Conservation (phyloP, 2,888 invertebrate species). For the Augochlorella aurata region DNA sequence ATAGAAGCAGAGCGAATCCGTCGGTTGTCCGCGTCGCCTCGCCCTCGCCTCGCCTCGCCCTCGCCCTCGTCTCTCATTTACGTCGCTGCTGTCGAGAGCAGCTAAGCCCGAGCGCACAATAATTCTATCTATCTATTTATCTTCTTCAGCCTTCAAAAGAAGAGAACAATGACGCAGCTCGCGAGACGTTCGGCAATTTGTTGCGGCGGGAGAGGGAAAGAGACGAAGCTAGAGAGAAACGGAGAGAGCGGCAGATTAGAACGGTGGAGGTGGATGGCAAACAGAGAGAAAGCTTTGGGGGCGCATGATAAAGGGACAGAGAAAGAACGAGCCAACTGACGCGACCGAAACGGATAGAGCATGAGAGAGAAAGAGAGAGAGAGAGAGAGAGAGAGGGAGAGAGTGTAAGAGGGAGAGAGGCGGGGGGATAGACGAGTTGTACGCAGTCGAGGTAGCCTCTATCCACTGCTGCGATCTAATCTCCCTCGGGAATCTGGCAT, state of each 20-base stretch:
- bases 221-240: constrained; percentile 4
- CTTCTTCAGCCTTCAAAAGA: constrained; percentile 58
- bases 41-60: background rate
- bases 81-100: constrained; percentile 37
- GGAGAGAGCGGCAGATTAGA: constrained; percentile 26
- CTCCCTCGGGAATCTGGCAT: constrained; percentile 79
- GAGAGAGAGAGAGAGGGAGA: constrained; percentile 24
- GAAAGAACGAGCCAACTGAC: background rate
- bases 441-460: constrained; percentile 74
- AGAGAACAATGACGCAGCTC: constrained; percentile 68
- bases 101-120: constrained; percentile 52
- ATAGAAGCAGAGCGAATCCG: constrained; percentile 2
- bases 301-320: constrained; percentile 52
- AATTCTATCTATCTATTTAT: constrained; percentile 64
- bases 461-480: constrained; percentile 78
- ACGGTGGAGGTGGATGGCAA: constrained; percentile 12
- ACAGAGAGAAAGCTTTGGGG: constrained; percentile 27
- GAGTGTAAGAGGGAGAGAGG: background rate
- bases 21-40: background rate
- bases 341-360: constrained; percentile 8
- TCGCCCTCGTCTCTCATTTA: constrained; percentile 56
- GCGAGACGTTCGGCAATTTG: constrained; percentile 73
- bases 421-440: constrained; percentile 63
- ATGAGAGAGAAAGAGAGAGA: background rate
- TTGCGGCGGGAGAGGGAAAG: constrained; percentile 48